phyloP scores from a whole-genome alignment of 2,888 invertebrate species.

The Xanthorhoe spadicearia region DNA sequence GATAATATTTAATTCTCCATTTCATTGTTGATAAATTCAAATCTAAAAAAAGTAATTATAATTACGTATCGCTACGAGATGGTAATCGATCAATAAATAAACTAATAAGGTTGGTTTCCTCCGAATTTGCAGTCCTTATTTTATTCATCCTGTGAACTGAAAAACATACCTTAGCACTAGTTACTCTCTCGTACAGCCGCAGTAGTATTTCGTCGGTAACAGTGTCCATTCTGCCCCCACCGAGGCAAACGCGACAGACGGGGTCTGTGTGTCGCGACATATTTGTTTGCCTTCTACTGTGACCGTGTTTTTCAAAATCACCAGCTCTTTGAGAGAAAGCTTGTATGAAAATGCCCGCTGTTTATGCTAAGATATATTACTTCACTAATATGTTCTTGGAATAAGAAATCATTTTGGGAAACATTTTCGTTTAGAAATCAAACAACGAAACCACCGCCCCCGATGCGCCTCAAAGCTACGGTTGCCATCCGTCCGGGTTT shows the following conservation, averaged over 20 bases:
- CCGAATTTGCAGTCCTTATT: background rate
- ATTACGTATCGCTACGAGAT: too few species aligned
- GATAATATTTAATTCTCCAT: too few species aligned
- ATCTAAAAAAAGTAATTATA: too few species aligned
- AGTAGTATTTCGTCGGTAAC: constrained; percentile 9
- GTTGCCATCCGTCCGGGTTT: too few species aligned
- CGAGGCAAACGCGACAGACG: constrained; percentile 21
- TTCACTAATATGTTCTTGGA: background rate
- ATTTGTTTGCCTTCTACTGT: background rate
- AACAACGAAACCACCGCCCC: background rate
- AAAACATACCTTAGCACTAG: constrained; percentile 13
- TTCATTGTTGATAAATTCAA: too few species aligned
- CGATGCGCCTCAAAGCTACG: background rate
- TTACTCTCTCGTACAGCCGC: constrained; percentile 13
- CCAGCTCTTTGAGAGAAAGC: background rate
- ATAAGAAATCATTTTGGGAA: background rate
- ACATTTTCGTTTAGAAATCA: background rate
- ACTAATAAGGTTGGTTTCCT: too few species aligned
- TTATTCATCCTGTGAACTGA: background rate
- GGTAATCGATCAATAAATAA: background rate
- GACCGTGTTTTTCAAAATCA: background rate
- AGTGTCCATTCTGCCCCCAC: constrained; percentile 4
- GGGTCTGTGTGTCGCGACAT: background rate
- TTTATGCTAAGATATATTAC: background rate
- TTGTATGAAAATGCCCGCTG: background rate